A percentile compares a stretch with the other conserved stretches of the same genome.
phyloP scores from a whole-genome alignment of 2,113 vertebrate species.

The Peromyscus californicus region DNA sequence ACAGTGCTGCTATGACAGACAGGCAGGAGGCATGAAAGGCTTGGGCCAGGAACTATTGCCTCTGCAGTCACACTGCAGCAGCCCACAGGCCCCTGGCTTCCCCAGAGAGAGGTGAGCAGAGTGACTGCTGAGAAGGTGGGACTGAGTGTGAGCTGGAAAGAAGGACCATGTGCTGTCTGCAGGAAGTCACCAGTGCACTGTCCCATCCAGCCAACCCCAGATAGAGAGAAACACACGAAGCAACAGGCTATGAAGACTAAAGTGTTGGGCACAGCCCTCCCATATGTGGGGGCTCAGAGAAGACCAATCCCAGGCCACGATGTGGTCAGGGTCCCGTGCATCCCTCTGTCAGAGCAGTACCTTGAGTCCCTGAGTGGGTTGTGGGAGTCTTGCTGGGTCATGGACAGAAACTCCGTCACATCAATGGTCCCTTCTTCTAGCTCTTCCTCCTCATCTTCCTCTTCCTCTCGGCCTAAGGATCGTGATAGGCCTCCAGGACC shows the following conservation, averaged over 20 bases:
- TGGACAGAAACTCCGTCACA: slow-evolving; percentile 77
- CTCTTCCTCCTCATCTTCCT: slow-evolving; percentile 89
- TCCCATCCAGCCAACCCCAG: slow-evolving; percentile 23
- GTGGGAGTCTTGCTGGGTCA: slow-evolving; percentile 83
- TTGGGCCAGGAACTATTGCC: neutral
- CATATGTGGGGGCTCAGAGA: neutral
- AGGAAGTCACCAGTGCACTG: neutral
- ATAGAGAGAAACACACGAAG: rapidly evolving
- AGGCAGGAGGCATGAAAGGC: neutral
- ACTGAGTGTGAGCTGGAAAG: neutral
- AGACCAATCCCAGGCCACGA: rapidly evolving
- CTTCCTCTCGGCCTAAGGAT: slow-evolving; percentile 87
- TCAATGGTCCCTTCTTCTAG: slow-evolving; percentile 84
- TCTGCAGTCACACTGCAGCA: neutral
- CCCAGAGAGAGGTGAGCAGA: neutral
- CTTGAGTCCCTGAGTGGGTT: slow-evolving; percentile 84
- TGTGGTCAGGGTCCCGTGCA: neutral
- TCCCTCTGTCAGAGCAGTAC: slow-evolving; percentile 58
- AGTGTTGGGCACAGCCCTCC: neutral
- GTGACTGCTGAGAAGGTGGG: neutral
- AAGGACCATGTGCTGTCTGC: too few relatives aligned
- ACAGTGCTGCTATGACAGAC: neutral
- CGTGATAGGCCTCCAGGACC: slow-evolving; percentile 86
- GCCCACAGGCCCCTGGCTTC: neutral
- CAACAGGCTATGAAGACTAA: too few relatives aligned